Conservation (phyloP, 2,888 invertebrate genomes). For the Melolontha melolontha region DNA sequence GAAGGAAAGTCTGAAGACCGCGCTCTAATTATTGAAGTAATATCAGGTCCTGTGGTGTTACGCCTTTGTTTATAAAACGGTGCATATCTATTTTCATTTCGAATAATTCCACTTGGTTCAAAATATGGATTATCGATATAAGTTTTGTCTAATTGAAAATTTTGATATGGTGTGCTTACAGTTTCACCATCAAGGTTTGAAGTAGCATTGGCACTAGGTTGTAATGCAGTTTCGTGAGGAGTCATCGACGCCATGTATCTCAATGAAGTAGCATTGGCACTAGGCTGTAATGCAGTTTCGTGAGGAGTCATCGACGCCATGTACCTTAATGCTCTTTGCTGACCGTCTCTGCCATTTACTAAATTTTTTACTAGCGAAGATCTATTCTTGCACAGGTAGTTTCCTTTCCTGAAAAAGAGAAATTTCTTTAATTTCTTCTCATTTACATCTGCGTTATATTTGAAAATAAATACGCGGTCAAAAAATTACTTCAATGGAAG, state of each 20-base stretch:
- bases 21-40: not conserved
- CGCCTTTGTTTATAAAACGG: not conserved
- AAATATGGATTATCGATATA: conserved; percentile 22
- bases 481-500: too few species aligned
- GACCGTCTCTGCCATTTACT: conserved; percentile 25
- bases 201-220: not conserved
- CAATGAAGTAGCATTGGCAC: not conserved
- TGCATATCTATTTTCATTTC: not conserved
- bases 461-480: too few species aligned
- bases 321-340: conserved; percentile 26
- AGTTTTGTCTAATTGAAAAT: conserved; percentile 7
- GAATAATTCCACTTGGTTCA: not conserved
- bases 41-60: not conserved
- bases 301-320: conserved; percentile 9
- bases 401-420: conserved; percentile 10
- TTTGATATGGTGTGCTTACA: not conserved
- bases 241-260: conserved; percentile 6
- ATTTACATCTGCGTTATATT: too few species aligned
- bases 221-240: conserved; percentile 1
- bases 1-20: not conserved
- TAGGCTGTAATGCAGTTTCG: not conserved
- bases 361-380: conserved; percentile 28
- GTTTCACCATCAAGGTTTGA: not conserved
- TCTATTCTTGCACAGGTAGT: conserved; percentile 20
- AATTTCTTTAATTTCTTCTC: too few species aligned